Evolutionary conservation across 2,113 vertebrate genomes (phyloP).

Genomic region (Petroica traversi): DNA sequence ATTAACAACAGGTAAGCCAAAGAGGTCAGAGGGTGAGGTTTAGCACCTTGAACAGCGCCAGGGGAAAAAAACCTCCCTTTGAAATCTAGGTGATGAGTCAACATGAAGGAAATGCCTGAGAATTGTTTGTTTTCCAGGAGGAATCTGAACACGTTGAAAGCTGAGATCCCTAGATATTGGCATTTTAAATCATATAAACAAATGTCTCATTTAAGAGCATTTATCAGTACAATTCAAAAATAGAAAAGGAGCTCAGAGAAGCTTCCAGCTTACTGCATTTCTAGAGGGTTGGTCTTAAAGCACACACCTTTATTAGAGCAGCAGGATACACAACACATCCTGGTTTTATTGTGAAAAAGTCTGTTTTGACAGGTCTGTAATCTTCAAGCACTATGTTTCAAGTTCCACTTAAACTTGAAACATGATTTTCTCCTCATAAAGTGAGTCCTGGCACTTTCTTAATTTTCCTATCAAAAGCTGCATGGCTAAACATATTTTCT

Average conservation of each 20-base stretch:
- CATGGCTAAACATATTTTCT: neutral
- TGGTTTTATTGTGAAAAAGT: neutral
- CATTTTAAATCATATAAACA: neutral
- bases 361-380: neutral
- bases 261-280: neutral
- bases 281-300: neutral
- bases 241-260: neutral
- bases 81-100: neutral
- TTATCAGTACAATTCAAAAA: neutral
- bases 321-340: neutral
- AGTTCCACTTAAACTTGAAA: neutral
- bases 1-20: neutral
- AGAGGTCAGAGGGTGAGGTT: neutral
- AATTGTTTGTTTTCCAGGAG: neutral
- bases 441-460: neutral
- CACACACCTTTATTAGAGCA: neutral
- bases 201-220: neutral
- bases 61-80: rapidly evolving
- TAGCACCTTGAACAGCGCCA: slow-evolving; percentile 12
- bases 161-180: neutral
- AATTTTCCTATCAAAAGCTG: neutral
- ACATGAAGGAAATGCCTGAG: neutral
- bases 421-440: neutral
- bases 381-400: neutral
- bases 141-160: neutral